Percentiles rank a stretch among this genome's conserved stretches.
These are phyloP conservation scores for Vulpes ferrilata DNA, from an alignment of 2,113 vertebrate genomes.

Conservation along the genomic window DNA sequence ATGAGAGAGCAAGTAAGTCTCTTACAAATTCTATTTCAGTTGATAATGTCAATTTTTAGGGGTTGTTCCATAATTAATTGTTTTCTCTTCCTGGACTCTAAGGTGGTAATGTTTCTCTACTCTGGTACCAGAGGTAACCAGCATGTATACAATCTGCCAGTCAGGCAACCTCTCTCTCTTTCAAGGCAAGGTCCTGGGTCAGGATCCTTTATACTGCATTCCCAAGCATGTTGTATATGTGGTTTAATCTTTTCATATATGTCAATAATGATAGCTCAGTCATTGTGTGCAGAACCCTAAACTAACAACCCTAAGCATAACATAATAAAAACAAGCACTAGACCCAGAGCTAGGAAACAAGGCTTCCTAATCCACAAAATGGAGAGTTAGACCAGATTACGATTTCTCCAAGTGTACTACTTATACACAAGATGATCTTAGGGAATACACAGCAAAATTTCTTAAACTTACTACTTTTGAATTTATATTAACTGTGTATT, in stretches of 20 bases:
- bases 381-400: background rate
- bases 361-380: conserved; percentile 49
- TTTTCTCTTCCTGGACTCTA: conserved; percentile 44
- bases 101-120: conserved; percentile 10
- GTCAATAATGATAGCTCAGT: background rate
- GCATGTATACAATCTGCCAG: background rate
- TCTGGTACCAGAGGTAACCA: conserved; percentile 32
- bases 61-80: background rate
- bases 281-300: background rate
- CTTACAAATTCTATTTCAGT: background rate
- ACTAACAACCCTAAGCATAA: background rate
- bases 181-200: conserved; percentile 14
- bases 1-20: background rate
- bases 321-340: background rate
- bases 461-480: conserved; percentile 35
- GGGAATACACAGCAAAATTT: background rate
- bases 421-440: background rate
- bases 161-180: conserved; percentile 8
- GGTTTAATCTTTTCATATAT: conserved; percentile 18
- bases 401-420: background rate
- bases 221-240: background rate
- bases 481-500: conserved; percentile 41
- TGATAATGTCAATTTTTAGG: background rate
- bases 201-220: conserved; percentile 11
- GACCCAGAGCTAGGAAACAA: background rate